Base-by-base conservation (phyloP, 2,113 vertebrate genomes). In the Neodon shergylaensis region DNA sequence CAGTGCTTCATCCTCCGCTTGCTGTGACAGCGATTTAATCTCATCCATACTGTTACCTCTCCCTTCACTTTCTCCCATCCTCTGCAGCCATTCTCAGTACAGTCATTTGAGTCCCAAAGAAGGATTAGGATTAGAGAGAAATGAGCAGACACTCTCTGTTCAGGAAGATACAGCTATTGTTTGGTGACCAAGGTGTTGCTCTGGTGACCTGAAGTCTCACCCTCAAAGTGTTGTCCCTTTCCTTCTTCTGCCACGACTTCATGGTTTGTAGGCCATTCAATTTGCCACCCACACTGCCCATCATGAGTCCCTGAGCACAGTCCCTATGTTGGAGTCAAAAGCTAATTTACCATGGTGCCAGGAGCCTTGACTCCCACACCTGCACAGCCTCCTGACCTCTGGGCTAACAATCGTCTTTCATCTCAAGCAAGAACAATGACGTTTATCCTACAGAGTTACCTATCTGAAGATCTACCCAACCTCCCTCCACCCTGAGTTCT, bases 11-110 rank as follows among this genome's bases (percentile, higher is more conserved):
- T 44, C 31, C 31, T 39, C 33, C 42, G 47, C 44, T 68, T 33
- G 3, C 24, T 39, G 4, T 90, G 33, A 63, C 54, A 7, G 5
- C 74, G 44, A 68, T 77, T 24, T 90, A 58, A 5, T 61, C 66
- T 58, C 4, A 47, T 42, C 28, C 31, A 2, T 4, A 65, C 0
- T 12, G 4, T 0, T 39, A 3, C 8, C 16, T 3, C 21, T 31
- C 28, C 39, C 0, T 8, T 5, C 21, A 36, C 31, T 31, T 63
- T 17, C 72, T 61, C 52, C 33, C 84, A 26, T 31, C 63, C 39
- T 21, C 21, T 61, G 11, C 10, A 36, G 47, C 13, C 3, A 8
- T 74, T 82, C 26, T 92, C 28, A 16, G 8, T 7, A 26, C n/a
- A 52, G 14, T 13, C 72, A 39, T 3, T 52, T n/a, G 49, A 5